phyloP scores from a whole-genome alignment of 2,888 invertebrate genomes.

The Arrhopalites spinosus region DNA sequence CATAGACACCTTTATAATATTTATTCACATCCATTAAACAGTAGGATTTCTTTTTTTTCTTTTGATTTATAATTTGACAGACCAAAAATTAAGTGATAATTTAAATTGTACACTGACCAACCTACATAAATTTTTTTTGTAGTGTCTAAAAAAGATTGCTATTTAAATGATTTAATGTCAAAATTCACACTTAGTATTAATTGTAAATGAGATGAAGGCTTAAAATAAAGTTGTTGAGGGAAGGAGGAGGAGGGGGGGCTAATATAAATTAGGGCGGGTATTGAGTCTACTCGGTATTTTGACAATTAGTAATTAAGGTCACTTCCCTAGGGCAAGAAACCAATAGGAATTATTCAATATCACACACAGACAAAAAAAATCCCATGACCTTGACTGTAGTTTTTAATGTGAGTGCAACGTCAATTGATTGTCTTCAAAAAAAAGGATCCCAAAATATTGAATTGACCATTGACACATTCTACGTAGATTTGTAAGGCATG shows the following conservation, averaged over 20 bases:
- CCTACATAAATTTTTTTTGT: too few relatives aligned
- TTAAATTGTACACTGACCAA: too few relatives aligned
- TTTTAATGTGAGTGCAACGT: neutral
- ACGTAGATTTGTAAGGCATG: neutral
- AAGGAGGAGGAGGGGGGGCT: too few relatives aligned
- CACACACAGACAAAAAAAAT: neutral
- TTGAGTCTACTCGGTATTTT: conserved; percentile 9
- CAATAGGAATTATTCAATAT: conserved; percentile 8
- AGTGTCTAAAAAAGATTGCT: too few relatives aligned
- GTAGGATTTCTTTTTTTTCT: too few relatives aligned
- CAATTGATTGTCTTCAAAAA: conserved; percentile 18
- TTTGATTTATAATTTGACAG: too few relatives aligned
- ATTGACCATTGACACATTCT: conserved; percentile 22
- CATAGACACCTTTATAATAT: too few relatives aligned
- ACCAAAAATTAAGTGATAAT: too few relatives aligned
- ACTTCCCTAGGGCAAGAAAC: conserved; percentile 17
- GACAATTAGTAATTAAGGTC: conserved; percentile 27
- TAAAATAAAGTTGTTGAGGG: neutral
- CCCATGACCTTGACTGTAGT: neutral
- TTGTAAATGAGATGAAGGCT: too few relatives aligned
- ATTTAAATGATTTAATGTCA: too few relatives aligned
- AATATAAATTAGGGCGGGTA: conserved; percentile 19
- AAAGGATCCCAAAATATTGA: conserved; percentile 14
- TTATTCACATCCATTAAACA: too few relatives aligned
- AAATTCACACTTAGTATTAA: neutral